A percentile compares a stretch with the other conserved stretches of the same genome.
Conservation (phyloP, 2,797 vertebrate genomes). For the Salarias fasciatus region DNA sequence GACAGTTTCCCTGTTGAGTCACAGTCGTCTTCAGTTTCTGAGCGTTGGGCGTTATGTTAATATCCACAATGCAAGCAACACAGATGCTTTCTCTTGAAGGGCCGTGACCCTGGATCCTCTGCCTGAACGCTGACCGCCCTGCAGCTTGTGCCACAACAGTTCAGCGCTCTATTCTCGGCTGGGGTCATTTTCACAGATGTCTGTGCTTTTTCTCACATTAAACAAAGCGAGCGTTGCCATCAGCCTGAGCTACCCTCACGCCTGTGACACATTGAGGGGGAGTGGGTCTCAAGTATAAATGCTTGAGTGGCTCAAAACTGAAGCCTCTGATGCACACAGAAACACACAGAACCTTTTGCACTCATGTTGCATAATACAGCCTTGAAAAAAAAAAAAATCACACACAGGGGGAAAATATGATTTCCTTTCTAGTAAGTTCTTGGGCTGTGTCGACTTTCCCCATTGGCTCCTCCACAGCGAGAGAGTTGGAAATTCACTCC, state of each 20-base stretch:
- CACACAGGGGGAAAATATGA: neutral
- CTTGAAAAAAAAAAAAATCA: neutral
- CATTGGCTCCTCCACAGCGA: slow-evolving; percentile 48
- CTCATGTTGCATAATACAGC: slow-evolving; percentile 20
- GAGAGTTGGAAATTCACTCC: slow-evolving; percentile 35
- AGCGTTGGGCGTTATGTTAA: neutral
- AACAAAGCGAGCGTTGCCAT: slow-evolving; percentile 14
- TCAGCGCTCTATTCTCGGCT: slow-evolving; percentile 25
- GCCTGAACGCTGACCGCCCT: neutral
- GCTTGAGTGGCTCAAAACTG: slow-evolving; percentile 1
- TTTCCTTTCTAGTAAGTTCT: slow-evolving; percentile 22
- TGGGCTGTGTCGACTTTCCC: slow-evolving; percentile 39
- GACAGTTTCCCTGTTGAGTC: neutral
- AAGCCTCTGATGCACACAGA: no score
- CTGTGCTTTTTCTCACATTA: slow-evolving; percentile 46
- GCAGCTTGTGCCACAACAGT: slow-evolving; percentile 5
- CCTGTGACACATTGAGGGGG: slow-evolving; percentile 10
- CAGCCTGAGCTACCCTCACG: slow-evolving; percentile 1
- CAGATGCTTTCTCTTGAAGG: neutral
- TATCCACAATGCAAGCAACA: neutral
- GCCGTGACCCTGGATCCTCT: neutral
- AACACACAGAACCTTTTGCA: neutral
- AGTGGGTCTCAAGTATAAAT: neutral
- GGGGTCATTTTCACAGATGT: slow-evolving; percentile 46
- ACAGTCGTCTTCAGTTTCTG: neutral